Percentiles rank a stretch among this genome's conserved stretches.
These are phyloP conservation scores for Aporrectodea caliginosa DNA, from an alignment of 1,140 invertebrate species.

Conservation along the genomic window DNA sequence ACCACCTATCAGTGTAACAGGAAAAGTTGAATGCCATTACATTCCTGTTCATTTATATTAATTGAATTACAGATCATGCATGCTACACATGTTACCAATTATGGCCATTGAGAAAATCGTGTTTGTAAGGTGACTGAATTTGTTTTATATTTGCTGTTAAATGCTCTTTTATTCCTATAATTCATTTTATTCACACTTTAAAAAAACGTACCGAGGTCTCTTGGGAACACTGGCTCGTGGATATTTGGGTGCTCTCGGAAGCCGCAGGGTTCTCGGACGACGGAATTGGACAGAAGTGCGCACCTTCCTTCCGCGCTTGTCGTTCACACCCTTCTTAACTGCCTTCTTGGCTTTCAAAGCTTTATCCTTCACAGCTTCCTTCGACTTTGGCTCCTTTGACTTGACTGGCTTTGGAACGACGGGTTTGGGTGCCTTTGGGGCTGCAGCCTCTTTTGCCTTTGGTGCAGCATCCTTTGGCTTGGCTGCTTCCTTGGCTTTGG, in stretches of 20 bases:
- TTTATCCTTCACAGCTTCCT: slow-evolving; percentile 45
- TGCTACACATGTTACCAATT: too few relatives aligned
- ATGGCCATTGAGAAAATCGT: too few relatives aligned
- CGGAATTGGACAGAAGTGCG: slow-evolving; percentile 91
- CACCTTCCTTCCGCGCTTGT: slow-evolving; percentile 81
- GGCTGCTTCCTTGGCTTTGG: slow-evolving; percentile 11
- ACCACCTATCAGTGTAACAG: too few relatives aligned
- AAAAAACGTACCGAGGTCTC: slow-evolving; percentile 70
- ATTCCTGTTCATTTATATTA: too few relatives aligned
- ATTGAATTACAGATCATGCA: too few relatives aligned
- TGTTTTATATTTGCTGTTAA: too few relatives aligned
- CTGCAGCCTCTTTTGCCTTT: slow-evolving; percentile 5
- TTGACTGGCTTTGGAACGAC: slow-evolving; percentile 41
- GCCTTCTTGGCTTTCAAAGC: slow-evolving; percentile 54
- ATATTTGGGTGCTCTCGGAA: slow-evolving; percentile 88
- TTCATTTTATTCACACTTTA: too few relatives aligned
- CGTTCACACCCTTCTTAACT: slow-evolving; percentile 82
- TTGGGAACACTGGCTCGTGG: slow-evolving; percentile 88
- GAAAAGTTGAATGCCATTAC: too few relatives aligned
- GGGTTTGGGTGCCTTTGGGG: slow-evolving; percentile 1
- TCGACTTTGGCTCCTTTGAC: slow-evolving; percentile 37
- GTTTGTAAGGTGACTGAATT: too few relatives aligned
- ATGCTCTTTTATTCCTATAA: too few relatives aligned
- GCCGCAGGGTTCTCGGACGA: slow-evolving; percentile 84
- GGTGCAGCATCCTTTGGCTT: too few relatives aligned